Evolutionary conservation across 2,888 invertebrate genomes (phyloP).

Genomic region (Pseudolycoriella hygida): DNA sequence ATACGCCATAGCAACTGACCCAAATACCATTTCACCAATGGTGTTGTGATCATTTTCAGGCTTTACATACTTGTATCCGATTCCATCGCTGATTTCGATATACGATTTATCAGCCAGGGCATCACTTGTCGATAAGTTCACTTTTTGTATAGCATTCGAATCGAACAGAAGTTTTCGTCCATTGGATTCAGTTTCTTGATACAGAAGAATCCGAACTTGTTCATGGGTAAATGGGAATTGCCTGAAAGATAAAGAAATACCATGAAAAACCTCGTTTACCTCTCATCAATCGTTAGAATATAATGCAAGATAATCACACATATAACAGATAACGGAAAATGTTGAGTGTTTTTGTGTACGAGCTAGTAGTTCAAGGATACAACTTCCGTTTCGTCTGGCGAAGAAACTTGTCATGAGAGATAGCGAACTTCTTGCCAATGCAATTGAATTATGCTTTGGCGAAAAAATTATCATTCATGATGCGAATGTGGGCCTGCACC

Average conservation of each 20-base stretch:
- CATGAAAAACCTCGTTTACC: no score
- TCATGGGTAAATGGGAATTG: slow-evolving; percentile 45
- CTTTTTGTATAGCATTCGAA: slow-evolving; percentile 49
- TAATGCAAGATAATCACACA: no score
- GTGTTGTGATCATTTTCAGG: slow-evolving; percentile 47
- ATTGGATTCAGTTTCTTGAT: slow-evolving; percentile 69
- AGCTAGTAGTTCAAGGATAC: no score
- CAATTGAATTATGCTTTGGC: no score
- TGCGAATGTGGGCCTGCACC: no score
- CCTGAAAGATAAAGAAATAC: slow-evolving; percentile 17
- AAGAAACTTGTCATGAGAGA: no score
- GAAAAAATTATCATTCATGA: no score
- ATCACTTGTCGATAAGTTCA: slow-evolving; percentile 23
- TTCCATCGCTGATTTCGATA: slow-evolving; percentile 4
- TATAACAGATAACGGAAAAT: no score
- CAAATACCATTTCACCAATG: slow-evolving; percentile 85
- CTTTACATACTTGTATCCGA: slow-evolving; percentile 37
- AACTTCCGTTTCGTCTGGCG: no score
- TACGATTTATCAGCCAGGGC: neutral
- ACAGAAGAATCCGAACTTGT: slow-evolving; percentile 66
- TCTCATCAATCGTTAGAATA: no score
- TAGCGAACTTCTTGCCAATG: no score
- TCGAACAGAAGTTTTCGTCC: slow-evolving; percentile 71
- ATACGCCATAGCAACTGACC: slow-evolving; percentile 76
- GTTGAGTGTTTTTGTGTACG: no score